Evolutionary conservation across 1,140 invertebrate species (phyloP), one percentile per base, ranked within the genome.

Genomic region (Hycleus cichorii): DNA sequence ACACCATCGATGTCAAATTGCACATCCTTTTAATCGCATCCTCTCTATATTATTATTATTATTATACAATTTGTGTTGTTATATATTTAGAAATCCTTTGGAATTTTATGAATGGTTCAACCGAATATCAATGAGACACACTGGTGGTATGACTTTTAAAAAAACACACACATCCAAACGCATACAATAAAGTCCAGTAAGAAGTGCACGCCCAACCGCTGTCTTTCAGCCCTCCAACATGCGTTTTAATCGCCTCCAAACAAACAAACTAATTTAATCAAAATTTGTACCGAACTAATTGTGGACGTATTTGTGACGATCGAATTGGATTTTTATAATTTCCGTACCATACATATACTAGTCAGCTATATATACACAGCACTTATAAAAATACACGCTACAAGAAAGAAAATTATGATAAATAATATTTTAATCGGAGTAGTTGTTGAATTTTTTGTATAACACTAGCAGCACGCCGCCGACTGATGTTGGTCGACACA

Each of bases 61-160:
- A 5, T 32, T 32, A 5, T 18, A 18, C 18, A 18, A 18, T 18
- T 18, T 18, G 18, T 18, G 18, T 18, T 18, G 18, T 18, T 18
- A 18, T 18, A 18, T 18, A 18, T 18, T 18, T 18, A 18, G 18
- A 18, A 18, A 18, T 18, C 18, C 18, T 18, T 18, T 18, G 18
- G 18, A 18, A 18, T 57, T 64, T 65, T 62, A 70, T 68, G 65
- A 70, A 70, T 66, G 67, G 64, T 64, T 62, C 18, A 18, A 51
- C 59, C 49, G 64, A 65, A 64, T 69, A 70, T 69, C 67, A 67
- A 69, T 69, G 66, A 46, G 38, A 47, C 60, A 67, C 69, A 67
- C 68, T 70, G 68, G 68, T 67, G 65, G 66, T 62, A 24, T 9
- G 24, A 26, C 24, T 61, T 47, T 18, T 18, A 18, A 18, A 32